These are phyloP conservation scores for Elgaria multicarinata DNA, from an alignment of 2,113 vertebrate genomes.

Conservation along the genomic window DNA sequence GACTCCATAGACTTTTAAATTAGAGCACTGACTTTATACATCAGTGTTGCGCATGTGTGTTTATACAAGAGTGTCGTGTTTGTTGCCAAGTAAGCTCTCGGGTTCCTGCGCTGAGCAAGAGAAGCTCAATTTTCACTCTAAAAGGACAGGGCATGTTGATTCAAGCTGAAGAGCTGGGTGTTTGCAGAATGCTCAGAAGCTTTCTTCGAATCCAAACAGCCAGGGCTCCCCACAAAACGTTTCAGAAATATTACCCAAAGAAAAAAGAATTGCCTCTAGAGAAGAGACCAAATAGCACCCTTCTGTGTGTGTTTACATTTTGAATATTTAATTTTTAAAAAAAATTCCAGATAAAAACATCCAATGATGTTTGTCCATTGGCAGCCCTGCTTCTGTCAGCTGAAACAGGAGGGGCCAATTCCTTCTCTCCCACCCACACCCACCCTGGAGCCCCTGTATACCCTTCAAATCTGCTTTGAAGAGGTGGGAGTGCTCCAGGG, in stretches of 20 bases:
- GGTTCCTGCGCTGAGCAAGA: constrained; percentile 20
- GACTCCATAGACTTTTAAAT: constrained; percentile 9
- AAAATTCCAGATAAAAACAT: too few relatives aligned
- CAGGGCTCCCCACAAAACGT: background rate
- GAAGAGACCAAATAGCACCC: too few relatives aligned
- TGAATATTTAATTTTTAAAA: too few relatives aligned
- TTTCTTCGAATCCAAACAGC: constrained; percentile 9
- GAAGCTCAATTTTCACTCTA: constrained; percentile 40
- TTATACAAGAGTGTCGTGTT: background rate
- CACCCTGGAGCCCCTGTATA: too few relatives aligned
- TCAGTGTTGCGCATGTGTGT: background rate
- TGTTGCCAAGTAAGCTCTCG: constrained; percentile 40
- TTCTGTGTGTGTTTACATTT: too few relatives aligned
- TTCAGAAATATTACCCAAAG: background rate
- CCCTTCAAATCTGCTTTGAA: too few relatives aligned
- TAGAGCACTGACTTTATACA: constrained; percentile 7
- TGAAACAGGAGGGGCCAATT: too few relatives aligned
- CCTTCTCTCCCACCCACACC: too few relatives aligned
- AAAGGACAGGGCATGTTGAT: background rate
- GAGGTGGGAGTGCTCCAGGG: too few relatives aligned
- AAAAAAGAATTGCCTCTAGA: too few relatives aligned
- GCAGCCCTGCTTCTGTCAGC: too few relatives aligned
- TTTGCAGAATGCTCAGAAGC: constrained; percentile 25
- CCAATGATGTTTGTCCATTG: too few relatives aligned
- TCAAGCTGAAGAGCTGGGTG: background rate